Base-by-base conservation (phyloP, 2,113 vertebrate genomes). In the Arvicanthis niloticus region DNA sequence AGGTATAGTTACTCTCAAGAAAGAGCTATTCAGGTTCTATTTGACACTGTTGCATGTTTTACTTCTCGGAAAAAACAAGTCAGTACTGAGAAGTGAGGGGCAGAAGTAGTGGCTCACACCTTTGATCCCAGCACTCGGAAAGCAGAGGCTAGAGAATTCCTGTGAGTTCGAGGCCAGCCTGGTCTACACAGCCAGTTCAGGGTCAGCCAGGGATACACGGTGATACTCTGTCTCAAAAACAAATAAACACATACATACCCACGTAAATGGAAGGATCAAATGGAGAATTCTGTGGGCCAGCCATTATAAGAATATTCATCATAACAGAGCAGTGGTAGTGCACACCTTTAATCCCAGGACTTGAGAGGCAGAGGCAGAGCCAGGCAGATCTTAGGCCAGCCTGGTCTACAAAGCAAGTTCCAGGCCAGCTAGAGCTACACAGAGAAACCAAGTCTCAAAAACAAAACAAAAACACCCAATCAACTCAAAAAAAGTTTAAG, bases 21-120 rank as follows among this genome's bases (percentile, higher is more conserved):
- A 91, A 96, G 29, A 95, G 12, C 75, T 37, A 19, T 31, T 26
- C 16, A 51, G 53, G 5, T 53, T 53, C 31, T 88, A 76, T 19
- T 1, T 77, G 58, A 95, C 86, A 29, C 81, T 84, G 42, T 10
- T 58, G 3, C 9, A 78, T 68, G 17, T 34, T 62, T 96, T 76
- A 92, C 21, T 53, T 91, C 76, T 68, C n/a, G 76, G 68, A 67
- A 77, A 80, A 95, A 95, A 45, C 73, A 97, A 82, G 15, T 92
- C 96, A 96, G 65, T 48, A 72, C 51, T 90, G 72, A 78, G 73
- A 70, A 4, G 17, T 0, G 5, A 97, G 24, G n/a, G n/a, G 29
- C 22, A 62, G n/a, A 40, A 29, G n/a, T 21, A 42, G 26, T 45
- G 58, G 29, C 2, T 5, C 60, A 7, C 19, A 42, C 29, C 60